Evolutionary conservation across 2,113 vertebrate species (phyloP), one percentile per base, ranked within the genome.

Genomic region (Hemichromis elongatus): DNA sequence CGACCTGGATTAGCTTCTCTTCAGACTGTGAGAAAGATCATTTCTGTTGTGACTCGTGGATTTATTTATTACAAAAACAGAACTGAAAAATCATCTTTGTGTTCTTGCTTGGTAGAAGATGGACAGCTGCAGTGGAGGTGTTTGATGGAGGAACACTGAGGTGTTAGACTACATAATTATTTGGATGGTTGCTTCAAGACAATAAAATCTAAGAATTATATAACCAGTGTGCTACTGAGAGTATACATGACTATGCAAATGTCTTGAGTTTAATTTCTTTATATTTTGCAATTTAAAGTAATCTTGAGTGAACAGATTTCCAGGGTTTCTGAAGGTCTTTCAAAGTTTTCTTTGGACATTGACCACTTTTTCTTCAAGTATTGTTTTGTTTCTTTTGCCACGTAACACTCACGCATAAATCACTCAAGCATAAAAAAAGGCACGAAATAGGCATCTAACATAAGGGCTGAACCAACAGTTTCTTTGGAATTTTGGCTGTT

Each of bases 101-200:
- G 10, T 37, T 80, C 18, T 33, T 63, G 57, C 55, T 33, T 10
- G 54, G 66, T 53, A 33, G 28, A 33, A 85, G 77, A 85, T 50
- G 77, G 54, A 70, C 90, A 89, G 82, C 82, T 85, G 85, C 57
- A 75, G 82, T 50, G 82, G 82, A 85, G 87, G 86, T 84, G 86
- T 88, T 77, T 54, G 28, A 47, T 57, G 45, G 52, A 82, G 9
- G 30, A 55, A 75, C 37, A 40, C 33, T 8, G 75, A 88, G 79
- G 81, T 85, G 86, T 77, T 78, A 59, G 79, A 82, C 77, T 80
- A 83, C 55, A 87, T 85, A 57, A 85, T 84, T 84, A 82, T 82
- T 47, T 79, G 83, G 56, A 81, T 61, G 78, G 33, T 75, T 83
- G 52, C 53, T 73, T 83, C 28, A 35, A 70, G 7, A 80, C 35